Base-by-base conservation (phyloP, 2,888 invertebrate species). In the Noctua janthina region DNA sequence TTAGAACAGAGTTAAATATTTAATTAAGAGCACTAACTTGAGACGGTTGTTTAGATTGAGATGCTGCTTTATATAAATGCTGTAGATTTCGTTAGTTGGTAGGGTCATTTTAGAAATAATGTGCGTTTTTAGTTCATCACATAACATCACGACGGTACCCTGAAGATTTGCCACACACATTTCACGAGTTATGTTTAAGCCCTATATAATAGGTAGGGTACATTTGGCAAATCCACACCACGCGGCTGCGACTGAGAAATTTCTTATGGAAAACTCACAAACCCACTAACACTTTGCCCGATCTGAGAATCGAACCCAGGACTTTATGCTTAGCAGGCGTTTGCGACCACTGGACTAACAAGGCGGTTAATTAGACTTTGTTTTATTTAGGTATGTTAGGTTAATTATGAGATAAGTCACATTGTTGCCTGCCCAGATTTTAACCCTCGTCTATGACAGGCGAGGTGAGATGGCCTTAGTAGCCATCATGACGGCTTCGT, bases 1-100 rank as follows among this genome's bases (percentile, higher is more conserved):
- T 90, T 87, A 88, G 90, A 88, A 90, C 88, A 85, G 86, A 88
- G 90, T 89, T 90, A 92, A 92, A 93, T 92, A 93, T 93, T 93
- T 92, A 92, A 93, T 93, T 91, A 92, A 91, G 91, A 90, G 87
- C 84, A 88, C 92, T 90, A 91, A 89, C 89, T 92, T 89, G 88
- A 88, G 85, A 88, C 86, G 79, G 78, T 82, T 88, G 91, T 84
- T 82, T 86, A 87, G 79, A 84, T 74, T 70, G 67, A 87, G 84
- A 81, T 71, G 64, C 67, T 79, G 67, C 67, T 54, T 83, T 81
- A 39, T 43, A 82, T 35, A 29, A 71, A 66, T 78, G 56, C 29
- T 80, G 51, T 64, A 39, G 20, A 35, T 59, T 46, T 5, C n/a
- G 23, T 51, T 62, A 35, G 23, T 59, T 76, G 23, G 29, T 8